Evolutionary conservation across 2,113 vertebrate species (phyloP).

Genomic region (human): GRCh38 chr19:28919001-28919500

Average conservation of each 20-base stretch:
- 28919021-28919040: background rate
- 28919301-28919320: background rate
- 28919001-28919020: no score
- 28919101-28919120: rapidly evolving
- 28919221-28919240: background rate
- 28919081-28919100: background rate
- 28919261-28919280: background rate
- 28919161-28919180: background rate
- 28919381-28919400: no score
- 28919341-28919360: no score
- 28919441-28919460: no score
- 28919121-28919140: no score
- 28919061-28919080: background rate
- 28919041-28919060: background rate
- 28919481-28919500: no score
- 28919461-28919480: no score
- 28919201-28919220: background rate
- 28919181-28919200: background rate
- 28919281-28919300: background rate
- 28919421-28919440: no score
- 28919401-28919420: no score
- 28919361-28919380: no score
- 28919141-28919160: background rate
- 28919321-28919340: background rate
- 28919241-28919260: background rate